Evolutionary conservation across 1,140 invertebrate species (phyloP).

Genomic region (Maconellicoccus hirsutus): DNA sequence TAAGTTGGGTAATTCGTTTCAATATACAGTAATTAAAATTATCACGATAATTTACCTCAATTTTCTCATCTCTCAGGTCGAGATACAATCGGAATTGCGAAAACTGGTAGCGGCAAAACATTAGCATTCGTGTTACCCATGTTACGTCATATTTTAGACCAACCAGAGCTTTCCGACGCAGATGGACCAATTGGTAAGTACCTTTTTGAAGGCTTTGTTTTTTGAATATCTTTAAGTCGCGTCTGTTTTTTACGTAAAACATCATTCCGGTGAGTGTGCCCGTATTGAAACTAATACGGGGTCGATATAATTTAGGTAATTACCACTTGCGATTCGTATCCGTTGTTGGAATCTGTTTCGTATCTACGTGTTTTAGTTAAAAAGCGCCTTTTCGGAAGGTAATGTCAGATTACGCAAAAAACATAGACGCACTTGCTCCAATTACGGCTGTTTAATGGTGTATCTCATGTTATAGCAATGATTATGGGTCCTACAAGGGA

Average conservation of each 20-base stretch:
- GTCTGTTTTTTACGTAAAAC: too few species aligned
- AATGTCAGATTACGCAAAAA: background rate
- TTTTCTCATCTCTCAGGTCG: slow-evolving; percentile 40
- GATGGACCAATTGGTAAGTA: slow-evolving; percentile 81
- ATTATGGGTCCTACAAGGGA: slow-evolving; percentile 98
- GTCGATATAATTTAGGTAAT: background rate
- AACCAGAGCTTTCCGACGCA: slow-evolving; percentile 80
- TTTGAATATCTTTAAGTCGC: background rate
- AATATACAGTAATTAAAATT: too few species aligned
- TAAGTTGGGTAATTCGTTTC: too few species aligned
- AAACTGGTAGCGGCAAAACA: slow-evolving; percentile 98
- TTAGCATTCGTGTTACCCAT: slow-evolving; percentile 95
- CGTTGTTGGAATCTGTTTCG: too few species aligned
- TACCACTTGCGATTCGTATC: background rate
- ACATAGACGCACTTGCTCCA: background rate
- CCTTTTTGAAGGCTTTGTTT: background rate
- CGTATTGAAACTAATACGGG: background rate
- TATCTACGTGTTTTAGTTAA: background rate
- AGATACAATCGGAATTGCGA: slow-evolving; percentile 97
- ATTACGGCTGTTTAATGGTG: background rate
- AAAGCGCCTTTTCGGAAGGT: background rate
- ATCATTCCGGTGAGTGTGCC: background rate
- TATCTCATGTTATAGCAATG: slow-evolving; percentile 42
- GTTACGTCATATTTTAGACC: slow-evolving; percentile 95
- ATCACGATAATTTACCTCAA: background rate